These are phyloP conservation scores for Tipula vernalis DNA, from an alignment of 2,888 invertebrate genomes.

Conservation along the genomic window DNA sequence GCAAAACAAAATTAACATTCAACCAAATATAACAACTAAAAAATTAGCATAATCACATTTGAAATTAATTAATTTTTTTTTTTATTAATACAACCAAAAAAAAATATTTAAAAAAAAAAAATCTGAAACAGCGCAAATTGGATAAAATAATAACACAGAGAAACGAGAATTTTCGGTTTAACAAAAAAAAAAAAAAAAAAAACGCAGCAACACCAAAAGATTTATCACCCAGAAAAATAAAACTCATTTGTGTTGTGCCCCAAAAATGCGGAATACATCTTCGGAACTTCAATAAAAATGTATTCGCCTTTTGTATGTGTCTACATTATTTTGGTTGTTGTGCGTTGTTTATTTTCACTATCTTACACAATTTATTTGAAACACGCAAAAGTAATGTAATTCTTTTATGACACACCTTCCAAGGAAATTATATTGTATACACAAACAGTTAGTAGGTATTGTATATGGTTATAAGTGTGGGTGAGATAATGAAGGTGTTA, in stretches of 20 bases:
- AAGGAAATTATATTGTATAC: not conserved
- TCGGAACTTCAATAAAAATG: not conserved
- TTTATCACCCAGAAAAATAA: not conserved
- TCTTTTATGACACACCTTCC: not conserved
- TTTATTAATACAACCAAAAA: not conserved
- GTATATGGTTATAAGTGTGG: not conserved
- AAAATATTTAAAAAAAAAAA: no score
- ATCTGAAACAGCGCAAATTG: not conserved
- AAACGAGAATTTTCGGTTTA: not conserved
- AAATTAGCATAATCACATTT: constrained; percentile 4
- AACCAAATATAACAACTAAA: not conserved
- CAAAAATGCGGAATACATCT: constrained; percentile 1
- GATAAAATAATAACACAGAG: not conserved
- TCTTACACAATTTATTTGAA: not conserved
- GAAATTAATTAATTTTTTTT: not conserved
- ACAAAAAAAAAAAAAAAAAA: not conserved
- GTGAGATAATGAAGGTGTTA: not conserved
- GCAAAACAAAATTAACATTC: constrained; percentile 4
- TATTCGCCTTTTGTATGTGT: not conserved
- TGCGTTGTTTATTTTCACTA: not conserved
- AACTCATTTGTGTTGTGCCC: not conserved
- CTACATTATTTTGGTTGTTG: not conserved
- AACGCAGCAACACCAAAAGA: not conserved
- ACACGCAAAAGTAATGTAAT: not conserved
- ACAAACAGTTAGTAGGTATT: no score